phyloP scores from a whole-genome alignment of 2,113 vertebrate species.

The Panthera leo region DNA sequence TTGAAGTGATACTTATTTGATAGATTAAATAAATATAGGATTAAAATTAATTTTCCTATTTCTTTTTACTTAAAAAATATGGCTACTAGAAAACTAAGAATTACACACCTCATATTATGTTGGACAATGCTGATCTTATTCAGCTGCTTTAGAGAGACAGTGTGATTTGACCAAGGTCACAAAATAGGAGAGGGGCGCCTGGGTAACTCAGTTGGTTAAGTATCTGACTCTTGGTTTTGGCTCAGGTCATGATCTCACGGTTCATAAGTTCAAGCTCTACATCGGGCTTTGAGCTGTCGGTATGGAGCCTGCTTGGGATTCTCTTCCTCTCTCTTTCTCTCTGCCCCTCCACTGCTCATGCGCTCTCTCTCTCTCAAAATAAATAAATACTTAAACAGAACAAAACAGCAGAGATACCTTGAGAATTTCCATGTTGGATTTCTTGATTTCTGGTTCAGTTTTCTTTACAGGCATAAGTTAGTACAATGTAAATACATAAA shows the following conservation, averaged over 20 bases:
- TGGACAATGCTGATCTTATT: background rate
- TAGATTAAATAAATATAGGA: background rate
- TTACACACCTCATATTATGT: background rate
- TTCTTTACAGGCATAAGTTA: background rate
- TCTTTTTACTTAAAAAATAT: constrained; percentile 20
- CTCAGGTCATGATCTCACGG: too few species aligned
- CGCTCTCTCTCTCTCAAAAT: too few species aligned
- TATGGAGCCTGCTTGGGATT: too few species aligned
- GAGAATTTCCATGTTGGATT: background rate
- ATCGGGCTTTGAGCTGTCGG: too few species aligned
- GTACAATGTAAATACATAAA: background rate
- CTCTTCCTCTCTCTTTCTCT: too few species aligned
- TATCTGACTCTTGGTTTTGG: too few species aligned
- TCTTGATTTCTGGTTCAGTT: background rate
- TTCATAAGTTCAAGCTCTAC: too few species aligned
- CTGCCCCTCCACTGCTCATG: too few species aligned
- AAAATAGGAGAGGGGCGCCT: background rate
- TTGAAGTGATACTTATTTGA: constrained; percentile 23
- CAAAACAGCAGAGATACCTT: background rate
- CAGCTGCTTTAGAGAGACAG: background rate
- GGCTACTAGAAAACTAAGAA: background rate
- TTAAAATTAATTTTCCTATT: background rate
- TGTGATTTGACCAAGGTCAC: background rate
- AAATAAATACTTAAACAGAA: too few species aligned
- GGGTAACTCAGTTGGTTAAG: too few species aligned